Base-by-base conservation (phyloP, 2,888 invertebrate species). In the Epistrophe eligans region DNA sequence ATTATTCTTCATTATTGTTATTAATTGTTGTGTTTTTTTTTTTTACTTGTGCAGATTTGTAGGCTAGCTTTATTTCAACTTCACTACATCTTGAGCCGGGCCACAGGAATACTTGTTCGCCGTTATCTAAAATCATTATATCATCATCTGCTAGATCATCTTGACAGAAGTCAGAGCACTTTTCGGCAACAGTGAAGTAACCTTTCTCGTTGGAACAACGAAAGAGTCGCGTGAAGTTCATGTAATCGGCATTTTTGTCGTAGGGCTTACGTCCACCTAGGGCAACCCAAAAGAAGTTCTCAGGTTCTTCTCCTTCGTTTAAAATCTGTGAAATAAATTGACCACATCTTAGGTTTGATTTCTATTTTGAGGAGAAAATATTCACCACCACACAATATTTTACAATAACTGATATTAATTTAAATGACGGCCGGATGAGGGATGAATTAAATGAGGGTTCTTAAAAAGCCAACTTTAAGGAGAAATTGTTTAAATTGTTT, bases 181-280 rank as follows among this genome's bases (percentile, higher is more conserved):
- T 99, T 93, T 99, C 99, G 0, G 99, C 99, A 52, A 99, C 99
- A 0, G 98, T 97, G 93, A 99, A 99, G 93, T 99, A 99, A 7
- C 99, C 99, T 92, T 99, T 99, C 92, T 99, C 99, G 93, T 99
- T 99, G 60, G 99, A 99, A 93, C 99, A 99, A 74, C 99, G 95
- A 94, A 99, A 99, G 50, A 99, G 94, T 66, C 99, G 94, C 2
- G 98, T 98, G 93, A 95, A 97, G 91, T 97, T 95, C 96, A 99
- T 98, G 92, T 97, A 99, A 55, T 96, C 96, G 0, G 98, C 98
- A 91, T 97, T 96, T 7, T 94, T 95, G 79, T 99, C 99, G 92
- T 98, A 98, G 0, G 96, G 95, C 92, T 98, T 98, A 90, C 96
- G 96, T 0, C 98, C 99, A 74, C 98, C 97, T 40, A 99, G 94